These are phyloP conservation scores for Nothocercus julius DNA, from an alignment of 2,113 vertebrate genomes.

Conservation along the genomic window DNA sequence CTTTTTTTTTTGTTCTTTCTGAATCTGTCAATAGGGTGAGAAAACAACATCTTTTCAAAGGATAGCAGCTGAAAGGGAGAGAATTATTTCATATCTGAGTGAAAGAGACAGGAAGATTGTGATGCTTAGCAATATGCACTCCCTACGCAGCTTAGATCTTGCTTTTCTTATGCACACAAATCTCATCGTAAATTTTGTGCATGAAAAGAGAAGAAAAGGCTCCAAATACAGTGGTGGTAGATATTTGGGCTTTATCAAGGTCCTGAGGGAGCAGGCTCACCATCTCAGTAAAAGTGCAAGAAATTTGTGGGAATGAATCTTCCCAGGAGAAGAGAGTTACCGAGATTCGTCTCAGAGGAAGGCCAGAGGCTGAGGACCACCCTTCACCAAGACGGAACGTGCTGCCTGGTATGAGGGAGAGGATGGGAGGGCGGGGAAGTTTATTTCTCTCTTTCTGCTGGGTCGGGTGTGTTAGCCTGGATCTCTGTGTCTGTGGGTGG, in stretches of 20 bases:
- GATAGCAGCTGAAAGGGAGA: slow-evolving; percentile 19
- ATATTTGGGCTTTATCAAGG: background rate
- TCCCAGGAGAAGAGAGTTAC: background rate
- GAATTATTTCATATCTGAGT: background rate
- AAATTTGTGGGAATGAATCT: slow-evolving; percentile 1
- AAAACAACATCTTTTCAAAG: background rate
- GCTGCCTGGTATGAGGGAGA: background rate
- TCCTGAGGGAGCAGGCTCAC: background rate
- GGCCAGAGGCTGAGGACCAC: background rate
- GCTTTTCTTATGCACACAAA: background rate
- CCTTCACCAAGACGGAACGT: background rate
- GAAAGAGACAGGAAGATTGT: background rate
- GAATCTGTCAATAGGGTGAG: background rate
- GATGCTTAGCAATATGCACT: background rate
- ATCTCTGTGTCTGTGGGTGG: background rate
- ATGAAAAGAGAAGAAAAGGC: background rate
- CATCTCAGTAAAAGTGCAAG: background rate
- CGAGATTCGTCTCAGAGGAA: background rate
- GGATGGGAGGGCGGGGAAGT: background rate
- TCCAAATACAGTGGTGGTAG: background rate
- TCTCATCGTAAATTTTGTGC: background rate
- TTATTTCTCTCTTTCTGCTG: background rate
- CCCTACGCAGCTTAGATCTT: background rate
- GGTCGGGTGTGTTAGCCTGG: background rate
- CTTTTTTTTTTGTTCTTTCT: background rate